Percentiles rank a stretch among this genome's conserved stretches.
These are phyloP conservation scores for Hypomesus transpacificus DNA, from an alignment of 2,113 vertebrate species.

Conservation along the genomic window DNA sequence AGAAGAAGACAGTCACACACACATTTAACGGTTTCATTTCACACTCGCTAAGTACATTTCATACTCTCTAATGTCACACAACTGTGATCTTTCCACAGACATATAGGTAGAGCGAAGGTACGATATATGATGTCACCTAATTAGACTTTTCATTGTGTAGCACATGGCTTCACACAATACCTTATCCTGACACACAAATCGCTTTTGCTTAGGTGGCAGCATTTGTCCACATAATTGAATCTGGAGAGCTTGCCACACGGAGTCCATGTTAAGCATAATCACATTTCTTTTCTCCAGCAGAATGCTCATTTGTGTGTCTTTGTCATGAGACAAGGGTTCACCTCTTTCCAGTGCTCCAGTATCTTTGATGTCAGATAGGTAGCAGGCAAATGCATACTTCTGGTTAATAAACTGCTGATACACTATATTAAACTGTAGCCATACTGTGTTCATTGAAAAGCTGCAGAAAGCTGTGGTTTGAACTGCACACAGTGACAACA, in stretches of 20 bases:
- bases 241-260: conserved; percentile 11
- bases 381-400: not conserved
- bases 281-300: not conserved
- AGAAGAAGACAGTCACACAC: too few species aligned
- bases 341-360: not conserved
- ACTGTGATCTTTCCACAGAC: not conserved
- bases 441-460: too few species aligned
- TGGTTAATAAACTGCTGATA: too few species aligned
- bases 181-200: conserved; percentile 25
- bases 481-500: too few species aligned
- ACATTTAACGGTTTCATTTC: too few species aligned
- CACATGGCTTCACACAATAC: conserved; percentile 13
- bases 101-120: not conserved
- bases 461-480: too few species aligned
- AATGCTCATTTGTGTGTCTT: not conserved
- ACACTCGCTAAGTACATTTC: too few species aligned
- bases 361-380: not conserved
- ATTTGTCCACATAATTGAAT: conserved; percentile 27
- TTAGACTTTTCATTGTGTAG: conserved; percentile 25
- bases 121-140: conserved; percentile 14
- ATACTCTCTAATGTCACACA: not conserved
- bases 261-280: conserved; percentile 13
- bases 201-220: conserved; percentile 6
- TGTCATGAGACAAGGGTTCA: not conserved
- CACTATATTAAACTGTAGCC: too few species aligned